Evolutionary conservation across 2,888 invertebrate genomes (phyloP).

Genomic region (Mantis religiosa): DNA sequence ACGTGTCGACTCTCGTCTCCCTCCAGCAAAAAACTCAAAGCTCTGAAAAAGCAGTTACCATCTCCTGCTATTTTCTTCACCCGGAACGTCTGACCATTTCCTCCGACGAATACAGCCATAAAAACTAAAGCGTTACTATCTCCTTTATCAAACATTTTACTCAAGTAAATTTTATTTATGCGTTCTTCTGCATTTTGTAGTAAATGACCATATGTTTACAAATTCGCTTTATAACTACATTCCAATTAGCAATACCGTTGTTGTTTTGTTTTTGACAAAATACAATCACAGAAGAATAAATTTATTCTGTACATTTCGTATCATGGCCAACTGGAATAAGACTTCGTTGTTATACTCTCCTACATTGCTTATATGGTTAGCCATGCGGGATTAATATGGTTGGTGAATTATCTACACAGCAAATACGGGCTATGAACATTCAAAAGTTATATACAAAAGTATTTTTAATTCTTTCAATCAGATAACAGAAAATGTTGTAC

Average conservation of each 20-base stretch:
- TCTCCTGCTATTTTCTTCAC: neutral
- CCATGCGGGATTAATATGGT: too few species aligned
- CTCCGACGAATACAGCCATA: neutral
- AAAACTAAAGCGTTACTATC: neutral
- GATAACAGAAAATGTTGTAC: too few species aligned
- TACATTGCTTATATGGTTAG: too few species aligned
- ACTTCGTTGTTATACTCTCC: too few species aligned
- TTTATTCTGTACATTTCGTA: too few species aligned
- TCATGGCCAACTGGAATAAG: too few species aligned
- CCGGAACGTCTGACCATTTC: neutral
- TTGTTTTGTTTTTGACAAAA: neutral
- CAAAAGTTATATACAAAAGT: too few species aligned
- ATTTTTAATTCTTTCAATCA: too few species aligned
- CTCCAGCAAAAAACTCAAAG: neutral
- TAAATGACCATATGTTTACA: neutral
- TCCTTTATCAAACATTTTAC: neutral
- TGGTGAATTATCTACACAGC: too few species aligned
- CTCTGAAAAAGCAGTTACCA: neutral
- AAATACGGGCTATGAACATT: too few species aligned
- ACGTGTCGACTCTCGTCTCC: neutral
- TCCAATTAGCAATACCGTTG: neutral
- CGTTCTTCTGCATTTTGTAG: neutral
- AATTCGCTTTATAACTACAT: neutral
- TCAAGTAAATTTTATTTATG: neutral
- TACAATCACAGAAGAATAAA: neutral